These are phyloP conservation scores for Stegastes partitus DNA, from an alignment of 2,113 vertebrate species.

Conservation along the genomic window DNA sequence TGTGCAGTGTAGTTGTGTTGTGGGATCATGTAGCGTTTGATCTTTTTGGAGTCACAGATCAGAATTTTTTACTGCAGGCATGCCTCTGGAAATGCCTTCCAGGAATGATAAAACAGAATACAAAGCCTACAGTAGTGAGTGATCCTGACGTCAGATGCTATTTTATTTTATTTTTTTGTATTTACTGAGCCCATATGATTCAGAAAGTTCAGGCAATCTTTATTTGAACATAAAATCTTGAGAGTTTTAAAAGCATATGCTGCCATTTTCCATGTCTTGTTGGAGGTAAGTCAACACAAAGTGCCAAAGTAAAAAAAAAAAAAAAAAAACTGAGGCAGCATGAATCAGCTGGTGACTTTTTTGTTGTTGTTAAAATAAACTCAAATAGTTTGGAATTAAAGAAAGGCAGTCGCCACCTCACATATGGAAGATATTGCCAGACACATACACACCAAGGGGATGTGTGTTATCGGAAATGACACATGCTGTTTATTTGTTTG, in stretches of 20 bases:
- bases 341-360: conserved; percentile 29
- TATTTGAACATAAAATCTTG: background rate
- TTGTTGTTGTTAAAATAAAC: conserved; percentile 27
- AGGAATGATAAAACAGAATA: conserved; percentile 23
- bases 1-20: too few species aligned
- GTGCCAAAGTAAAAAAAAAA: too few species aligned
- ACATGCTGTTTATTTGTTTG: conserved; percentile 79
- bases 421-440: conserved; percentile 30
- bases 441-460: conserved; percentile 46
- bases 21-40: background rate
- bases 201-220: conserved; percentile 8
- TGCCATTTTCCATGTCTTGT: conserved; percentile 22
- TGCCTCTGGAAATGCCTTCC: background rate
- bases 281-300: background rate
- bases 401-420: conserved; percentile 12
- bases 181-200: background rate
- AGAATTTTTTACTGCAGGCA: background rate
- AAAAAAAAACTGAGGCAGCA: background rate
- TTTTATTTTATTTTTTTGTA: background rate
- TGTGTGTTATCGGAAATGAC: conserved; percentile 70
- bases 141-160: background rate
- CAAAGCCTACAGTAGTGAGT: background rate
- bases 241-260: conserved; percentile 8
- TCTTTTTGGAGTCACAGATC: background rate
- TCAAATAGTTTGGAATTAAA: conserved; percentile 23